Conservation (phyloP, 2,797 vertebrate genomes). For the Leptatherina wallacei region DNA sequence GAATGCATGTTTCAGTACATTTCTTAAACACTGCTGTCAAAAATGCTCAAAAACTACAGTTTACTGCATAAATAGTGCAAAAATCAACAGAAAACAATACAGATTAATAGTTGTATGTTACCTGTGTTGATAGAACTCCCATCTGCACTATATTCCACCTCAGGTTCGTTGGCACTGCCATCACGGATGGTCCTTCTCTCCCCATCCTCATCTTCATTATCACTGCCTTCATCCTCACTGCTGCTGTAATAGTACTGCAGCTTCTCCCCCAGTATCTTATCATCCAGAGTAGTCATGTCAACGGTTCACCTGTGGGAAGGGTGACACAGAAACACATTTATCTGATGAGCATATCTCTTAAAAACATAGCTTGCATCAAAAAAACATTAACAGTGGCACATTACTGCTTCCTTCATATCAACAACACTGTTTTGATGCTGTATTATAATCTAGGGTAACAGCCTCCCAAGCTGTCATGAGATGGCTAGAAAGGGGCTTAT, state of each 20-base stretch:
- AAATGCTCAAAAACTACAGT: too few species aligned
- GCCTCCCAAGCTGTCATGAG: constrained; percentile 3
- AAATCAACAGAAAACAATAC: neutral
- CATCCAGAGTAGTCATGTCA: constrained; percentile 93
- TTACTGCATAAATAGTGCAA: neutral
- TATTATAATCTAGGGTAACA: constrained; percentile 37
- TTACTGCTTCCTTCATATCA: constrained; percentile 2
- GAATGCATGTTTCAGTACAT: neutral
- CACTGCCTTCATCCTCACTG: constrained; percentile 95
- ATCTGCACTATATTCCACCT: constrained; percentile 86
- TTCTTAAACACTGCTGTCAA: too few species aligned
- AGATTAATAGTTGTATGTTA: constrained; percentile 46
- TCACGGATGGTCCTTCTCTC: constrained; percentile 80
- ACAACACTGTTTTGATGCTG: constrained; percentile 7
- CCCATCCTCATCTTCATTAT: constrained; percentile 88
- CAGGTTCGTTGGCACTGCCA: constrained; percentile 70
- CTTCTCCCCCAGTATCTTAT: constrained; percentile 96
- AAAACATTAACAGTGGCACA: neutral
- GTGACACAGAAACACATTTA: neutral
- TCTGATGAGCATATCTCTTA: too few species aligned
- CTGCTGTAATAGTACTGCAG: constrained; percentile 99
- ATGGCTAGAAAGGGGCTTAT: constrained; percentile 14
- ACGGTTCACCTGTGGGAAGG: constrained; percentile 46
- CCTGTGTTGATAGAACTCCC: constrained; percentile 95
- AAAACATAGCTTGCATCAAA: neutral